Base-by-base conservation (phyloP, 1,140 invertebrate genomes). In the Dreissena rostriformis region DNA sequence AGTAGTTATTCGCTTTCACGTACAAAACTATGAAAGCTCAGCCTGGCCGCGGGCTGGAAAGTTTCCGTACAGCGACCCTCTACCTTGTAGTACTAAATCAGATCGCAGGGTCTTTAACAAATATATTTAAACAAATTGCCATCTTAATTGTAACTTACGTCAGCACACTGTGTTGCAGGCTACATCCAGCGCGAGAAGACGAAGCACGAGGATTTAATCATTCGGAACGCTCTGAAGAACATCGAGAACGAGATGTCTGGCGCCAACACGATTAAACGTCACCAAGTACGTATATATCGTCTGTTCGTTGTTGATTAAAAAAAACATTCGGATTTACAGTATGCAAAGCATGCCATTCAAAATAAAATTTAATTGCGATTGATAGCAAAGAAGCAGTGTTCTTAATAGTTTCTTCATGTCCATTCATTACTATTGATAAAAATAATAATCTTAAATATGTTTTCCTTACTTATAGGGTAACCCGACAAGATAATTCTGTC, bases 161-260 rank as follows among this genome's bases (percentile, higher is more conserved):
- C 39, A 39, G 39, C 39, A 39, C 2, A 5, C 8, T 39, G 39
- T 5, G 39, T 39, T 39, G 39, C 39, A 39, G 39, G 39, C 39
- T 88, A 85, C 55, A 68, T 89, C 19, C 29, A 73, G 7, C 75
- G 85, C 12, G 85, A 88, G 76, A 86, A 75, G 74, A 68, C 29
- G 19, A 55, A 81, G 17, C 86, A 89, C 53, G 85, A 86, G 65
- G 84, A 87, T 22, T 78, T 88, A 11, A 80, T 88, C 4, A 87
- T 86, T 12, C 68, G 88, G 1, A 88, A 88, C 57, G 74, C 80
- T 70, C 68, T 89, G 15, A 68, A 79, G 19, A 83, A 71, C 26
- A 82, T 89, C 65, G 73, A 78, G 52, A 29, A 78, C 26, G 73
- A 78, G 17, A 78, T 84, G 73, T 84, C 82, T 28, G 73, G 73